A percentile compares a stretch with the other conserved stretches of the same genome.
Evolutionary conservation across 1,140 invertebrate species (phyloP).

Genomic region (Heliothis subflexa): DNA sequence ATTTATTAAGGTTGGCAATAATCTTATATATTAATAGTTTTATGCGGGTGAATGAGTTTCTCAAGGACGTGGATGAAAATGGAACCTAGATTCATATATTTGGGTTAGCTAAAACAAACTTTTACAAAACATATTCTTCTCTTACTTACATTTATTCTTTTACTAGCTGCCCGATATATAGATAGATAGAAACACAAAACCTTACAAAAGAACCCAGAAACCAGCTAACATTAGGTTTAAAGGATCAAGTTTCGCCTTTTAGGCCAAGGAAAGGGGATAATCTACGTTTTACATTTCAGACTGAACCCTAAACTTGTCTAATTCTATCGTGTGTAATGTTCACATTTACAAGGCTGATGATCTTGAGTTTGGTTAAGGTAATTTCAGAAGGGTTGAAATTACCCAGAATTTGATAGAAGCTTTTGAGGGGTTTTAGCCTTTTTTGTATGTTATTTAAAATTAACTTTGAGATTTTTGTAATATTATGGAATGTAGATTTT

Average conservation of each 20-base stretch:
- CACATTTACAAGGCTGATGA: not conserved
- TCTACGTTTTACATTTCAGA: not conserved
- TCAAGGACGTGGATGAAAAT: too few species aligned
- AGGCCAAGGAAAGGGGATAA: not conserved
- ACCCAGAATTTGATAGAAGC: not conserved
- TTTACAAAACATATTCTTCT: too few species aligned
- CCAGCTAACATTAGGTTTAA: not conserved
- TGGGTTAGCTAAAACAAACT: too few species aligned
- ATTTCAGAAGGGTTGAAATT: not conserved
- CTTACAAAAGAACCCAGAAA: not conserved
- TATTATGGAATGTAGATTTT: too few species aligned
- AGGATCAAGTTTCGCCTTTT: not conserved
- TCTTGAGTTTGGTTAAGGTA: constrained; percentile 4
- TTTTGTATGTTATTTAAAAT: not conserved
- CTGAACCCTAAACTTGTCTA: not conserved
- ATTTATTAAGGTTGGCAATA: too few species aligned
- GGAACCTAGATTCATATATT: too few species aligned
- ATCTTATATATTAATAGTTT: too few species aligned
- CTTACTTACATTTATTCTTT: too few species aligned
- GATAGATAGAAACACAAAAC: too few species aligned
- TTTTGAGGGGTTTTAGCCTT: not conserved
- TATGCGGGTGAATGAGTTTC: too few species aligned
- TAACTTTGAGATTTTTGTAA: too few species aligned
- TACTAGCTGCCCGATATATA: too few species aligned
- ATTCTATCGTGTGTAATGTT: constrained; percentile 7